Evolutionary conservation across 2,888 invertebrate species (phyloP), one percentile per base, ranked within the genome.

Genomic region (Lypha dubia): DNA sequence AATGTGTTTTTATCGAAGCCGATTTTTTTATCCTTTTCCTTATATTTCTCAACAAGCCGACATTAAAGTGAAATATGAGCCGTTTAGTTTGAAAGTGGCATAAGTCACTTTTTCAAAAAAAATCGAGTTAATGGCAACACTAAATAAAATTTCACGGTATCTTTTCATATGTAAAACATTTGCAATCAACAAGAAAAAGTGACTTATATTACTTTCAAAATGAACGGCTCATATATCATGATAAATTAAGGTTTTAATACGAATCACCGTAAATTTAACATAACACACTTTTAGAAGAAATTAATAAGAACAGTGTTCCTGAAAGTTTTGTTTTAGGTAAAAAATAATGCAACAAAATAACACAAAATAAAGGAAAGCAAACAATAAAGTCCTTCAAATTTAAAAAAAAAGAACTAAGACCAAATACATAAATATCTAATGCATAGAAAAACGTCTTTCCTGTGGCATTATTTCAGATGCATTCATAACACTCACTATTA

Each of bases 401-500:
- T 41, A 41, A 32, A 49, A 67, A 49, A 65, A 49, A 8, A n/a
- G 28, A 73, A 22, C 41, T 24, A 51, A 24, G 1, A 35, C n/a
- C n/a, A 11, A 51, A 24, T 8, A 32, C 15, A 20, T 32, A 56
- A 53, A 71, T 13, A 38, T 79, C 56, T 65, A 71, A 46, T 65
- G 79, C 35, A 63, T 46, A 38, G 3, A 49, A 67, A 71, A 74
- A 17, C n/a, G n/a, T 74, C 56, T 74, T 74, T 80, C 74, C 80
- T 80, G 67, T 73, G 80, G 60, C 74, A 80, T 60, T 51, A 65
- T 74, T 74, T 80, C 58, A 67, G 22, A 32, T 53, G 51, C 80
- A 80, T 74, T 80, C 74, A 74, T 58, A 24, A 28, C 51, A 60
- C 38, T 68, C 38, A 68, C 13, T 32, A 9, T 20, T 15, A 75